Base-by-base conservation (phyloP, 2,113 vertebrate species). In the Bothrops jararaca region DNA sequence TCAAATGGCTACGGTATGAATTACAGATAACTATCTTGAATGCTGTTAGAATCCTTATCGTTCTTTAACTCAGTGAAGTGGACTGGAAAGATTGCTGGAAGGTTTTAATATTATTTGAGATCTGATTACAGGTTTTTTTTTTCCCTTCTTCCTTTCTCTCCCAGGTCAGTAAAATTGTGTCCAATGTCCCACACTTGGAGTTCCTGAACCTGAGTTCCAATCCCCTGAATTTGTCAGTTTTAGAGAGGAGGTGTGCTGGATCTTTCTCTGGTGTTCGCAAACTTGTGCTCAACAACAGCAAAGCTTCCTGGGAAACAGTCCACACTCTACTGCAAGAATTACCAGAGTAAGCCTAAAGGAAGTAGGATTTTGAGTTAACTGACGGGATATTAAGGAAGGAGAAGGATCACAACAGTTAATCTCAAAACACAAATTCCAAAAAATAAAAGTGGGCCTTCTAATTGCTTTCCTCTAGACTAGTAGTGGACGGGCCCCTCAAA, bases 121-220 rank as follows among this genome's bases (percentile, higher is more conserved):
- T 97, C 86, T 0, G 48, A 95, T 96, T 96, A 86, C 95, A 0
- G 80, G 1, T 10, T 26, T 64, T 64, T 92, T 95, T 10, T 94
- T 15, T 92, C 6, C 20, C 22, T n/a, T 29, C n/a, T 92, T 88
- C 92, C 93, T 89, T 92, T 74, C 90, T 50, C 90, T 74, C 85
- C 88, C 95, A 99, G 99, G 98, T 99, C 97, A 98, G 98, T 97
- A 99, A 99, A 98, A 99, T 99, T 94, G 98, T 99, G 90, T 99
- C 98, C 96, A 99, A 98, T 97, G 98, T 99, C 96, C 99, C 99
- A 57, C 98, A 98, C 95, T 96, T 99, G 98, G 98, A 99, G 97
- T 99, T 99, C 97, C 98, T 99, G 95, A 99, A 99, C 95, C 97
- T 99, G 97, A 99, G 99, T 98, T 99, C 98, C 97, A 99, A 99